These are phyloP conservation scores for Lucilia sericata DNA, from an alignment of 1,140 invertebrate genomes.

Conservation along the genomic window DNA sequence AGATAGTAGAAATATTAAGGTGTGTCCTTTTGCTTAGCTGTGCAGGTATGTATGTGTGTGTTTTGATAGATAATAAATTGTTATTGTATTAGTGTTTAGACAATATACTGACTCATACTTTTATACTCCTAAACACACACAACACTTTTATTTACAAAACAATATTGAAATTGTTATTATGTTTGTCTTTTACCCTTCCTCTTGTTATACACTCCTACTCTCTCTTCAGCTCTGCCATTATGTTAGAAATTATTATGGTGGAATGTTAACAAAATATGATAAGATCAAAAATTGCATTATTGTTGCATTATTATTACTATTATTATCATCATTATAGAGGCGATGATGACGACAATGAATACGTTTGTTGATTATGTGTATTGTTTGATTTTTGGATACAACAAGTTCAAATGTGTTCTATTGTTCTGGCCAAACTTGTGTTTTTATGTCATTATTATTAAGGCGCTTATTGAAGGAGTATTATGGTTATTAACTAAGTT, in stretches of 20 bases:
- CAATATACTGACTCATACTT: background rate
- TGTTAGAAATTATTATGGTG: background rate
- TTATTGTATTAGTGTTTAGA: background rate
- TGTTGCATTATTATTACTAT: constrained; percentile 13
- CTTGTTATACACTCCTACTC: background rate
- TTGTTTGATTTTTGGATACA: background rate
- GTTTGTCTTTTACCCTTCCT: background rate
- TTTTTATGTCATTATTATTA: background rate
- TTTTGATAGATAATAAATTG: constrained; percentile 6
- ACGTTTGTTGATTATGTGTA: background rate
- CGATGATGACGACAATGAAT: background rate
- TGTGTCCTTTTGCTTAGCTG: background rate
- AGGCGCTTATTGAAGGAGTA: background rate
- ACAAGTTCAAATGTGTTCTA: background rate
- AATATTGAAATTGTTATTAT: constrained; percentile 24
- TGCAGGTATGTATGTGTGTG: background rate
- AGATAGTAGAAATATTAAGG: background rate
- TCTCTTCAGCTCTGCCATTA: background rate
- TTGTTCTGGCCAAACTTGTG: background rate
- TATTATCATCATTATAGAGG: background rate
- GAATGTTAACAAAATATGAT: constrained; percentile 17
- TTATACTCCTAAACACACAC: background rate
- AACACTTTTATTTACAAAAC: constrained; percentile 13
- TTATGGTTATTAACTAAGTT: no score
- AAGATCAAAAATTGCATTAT: constrained; percentile 17